Evolutionary conservation across 2,888 invertebrate species (phyloP).

Genomic region (Esperia sulphurella): DNA sequence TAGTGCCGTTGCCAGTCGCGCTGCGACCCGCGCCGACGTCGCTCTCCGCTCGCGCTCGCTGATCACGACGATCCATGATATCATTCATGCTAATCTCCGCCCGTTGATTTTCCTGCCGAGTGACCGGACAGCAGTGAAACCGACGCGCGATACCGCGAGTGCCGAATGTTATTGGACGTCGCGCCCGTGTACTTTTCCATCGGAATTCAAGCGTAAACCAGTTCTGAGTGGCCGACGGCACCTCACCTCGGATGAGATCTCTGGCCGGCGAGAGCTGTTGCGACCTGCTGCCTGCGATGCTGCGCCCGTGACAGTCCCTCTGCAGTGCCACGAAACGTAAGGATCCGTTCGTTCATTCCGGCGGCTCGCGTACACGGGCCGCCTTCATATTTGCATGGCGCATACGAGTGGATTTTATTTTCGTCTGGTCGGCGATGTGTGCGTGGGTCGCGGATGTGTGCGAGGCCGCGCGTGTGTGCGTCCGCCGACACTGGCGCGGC

Average conservation of each 20-base stretch:
- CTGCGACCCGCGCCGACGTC: slow-evolving; percentile 72
- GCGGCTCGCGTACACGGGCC: slow-evolving; percentile 58
- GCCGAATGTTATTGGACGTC: slow-evolving; percentile 68
- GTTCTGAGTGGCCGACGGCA: slow-evolving; percentile 58
- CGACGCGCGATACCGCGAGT: slow-evolving; percentile 65
- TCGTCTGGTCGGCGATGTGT: slow-evolving; percentile 69
- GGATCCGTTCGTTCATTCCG: slow-evolving; percentile 69
- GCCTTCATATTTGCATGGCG: slow-evolving; percentile 77
- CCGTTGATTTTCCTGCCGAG: slow-evolving; percentile 70
- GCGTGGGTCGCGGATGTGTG: slow-evolving; percentile 46
- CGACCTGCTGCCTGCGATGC: slow-evolving; percentile 72
- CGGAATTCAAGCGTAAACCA: slow-evolving; percentile 61
- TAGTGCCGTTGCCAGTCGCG: slow-evolving; percentile 71
- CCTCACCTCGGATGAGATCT: slow-evolving; percentile 64
- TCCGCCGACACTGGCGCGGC: slow-evolving; percentile 40
- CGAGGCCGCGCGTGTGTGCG: slow-evolving; percentile 46
- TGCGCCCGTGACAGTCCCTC: slow-evolving; percentile 75
- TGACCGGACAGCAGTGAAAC: slow-evolving; percentile 60
- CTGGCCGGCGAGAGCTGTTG: slow-evolving; percentile 51
- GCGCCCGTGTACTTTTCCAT: slow-evolving; percentile 66
- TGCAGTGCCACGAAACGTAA: slow-evolving; percentile 78
- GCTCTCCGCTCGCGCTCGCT: slow-evolving; percentile 38
- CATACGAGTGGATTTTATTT: slow-evolving; percentile 78
- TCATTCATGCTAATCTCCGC: slow-evolving; percentile 72
- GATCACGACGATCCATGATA: slow-evolving; percentile 47